These are phyloP conservation scores for Deladenus siricidicola DNA, from an alignment of 2,888 invertebrate species.

Conservation along the genomic window DNA sequence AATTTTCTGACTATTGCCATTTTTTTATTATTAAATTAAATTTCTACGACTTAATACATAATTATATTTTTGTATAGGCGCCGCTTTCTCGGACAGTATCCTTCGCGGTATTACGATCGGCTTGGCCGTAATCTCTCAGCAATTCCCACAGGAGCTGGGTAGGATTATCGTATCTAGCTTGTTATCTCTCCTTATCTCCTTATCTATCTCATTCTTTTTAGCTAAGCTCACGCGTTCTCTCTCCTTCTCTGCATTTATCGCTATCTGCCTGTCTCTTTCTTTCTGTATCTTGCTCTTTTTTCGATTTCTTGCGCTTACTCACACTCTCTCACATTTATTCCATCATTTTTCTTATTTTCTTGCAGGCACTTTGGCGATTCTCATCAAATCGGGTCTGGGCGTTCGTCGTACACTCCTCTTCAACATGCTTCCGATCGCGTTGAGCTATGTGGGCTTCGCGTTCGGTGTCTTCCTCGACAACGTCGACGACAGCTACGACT, in stretches of 20 bases:
- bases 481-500: conserved; percentile 44
- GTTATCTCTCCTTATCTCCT: too few species aligned
- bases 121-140: conserved; percentile 48
- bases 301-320: too few species aligned
- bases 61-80: conserved; percentile 18
- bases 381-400: conserved; percentile 46
- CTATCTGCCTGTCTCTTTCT: too few species aligned
- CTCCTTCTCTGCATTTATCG: neutral
- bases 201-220: too few species aligned
- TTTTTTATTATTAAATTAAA: neutral
- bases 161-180: neutral
- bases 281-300: too few species aligned
- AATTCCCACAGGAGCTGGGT: conserved; percentile 50
- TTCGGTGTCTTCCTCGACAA: conserved; percentile 39
- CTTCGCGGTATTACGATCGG: conserved; percentile 44
- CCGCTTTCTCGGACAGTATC: conserved; percentile 48
- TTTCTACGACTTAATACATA: neutral
- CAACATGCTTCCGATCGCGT: conserved; percentile 43
- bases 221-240: too few species aligned
- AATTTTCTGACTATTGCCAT: neutral
- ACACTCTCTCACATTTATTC: too few species aligned
- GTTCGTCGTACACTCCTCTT: conserved; percentile 39
- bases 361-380: conserved; percentile 45
- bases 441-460: conserved; percentile 42
- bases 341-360: too few species aligned